phyloP scores from a whole-genome alignment of 2,888 invertebrate species.

The Drosophila ochracea region DNA sequence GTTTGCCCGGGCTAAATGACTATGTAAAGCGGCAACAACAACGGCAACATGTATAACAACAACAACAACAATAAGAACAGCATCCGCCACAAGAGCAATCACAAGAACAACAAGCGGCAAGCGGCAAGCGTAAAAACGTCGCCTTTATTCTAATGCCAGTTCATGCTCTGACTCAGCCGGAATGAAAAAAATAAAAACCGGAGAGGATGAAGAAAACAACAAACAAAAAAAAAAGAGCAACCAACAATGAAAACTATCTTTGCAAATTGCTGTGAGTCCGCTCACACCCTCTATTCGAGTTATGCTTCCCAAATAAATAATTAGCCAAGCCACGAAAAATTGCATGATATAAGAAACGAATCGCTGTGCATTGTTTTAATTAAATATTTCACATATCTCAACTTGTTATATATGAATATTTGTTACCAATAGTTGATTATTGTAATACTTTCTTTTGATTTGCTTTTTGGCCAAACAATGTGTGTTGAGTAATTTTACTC shows the following conservation, averaged over 20 bases:
- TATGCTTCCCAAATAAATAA: neutral
- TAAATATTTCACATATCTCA: neutral
- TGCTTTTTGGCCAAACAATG: neutral
- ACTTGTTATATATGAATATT: neutral
- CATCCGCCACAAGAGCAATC: slow-evolving; percentile 42
- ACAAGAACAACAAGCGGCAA: slow-evolving; percentile 39
- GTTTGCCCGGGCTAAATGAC: slow-evolving; percentile 70
- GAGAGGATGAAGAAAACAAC: slow-evolving; percentile 9
- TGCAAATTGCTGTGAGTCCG: slow-evolving; percentile 7
- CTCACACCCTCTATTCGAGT: neutral
- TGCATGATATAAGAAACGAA: neutral
- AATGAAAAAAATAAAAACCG: slow-evolving; percentile 21
- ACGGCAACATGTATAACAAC: neutral
- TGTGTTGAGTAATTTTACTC: neutral
- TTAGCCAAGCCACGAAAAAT: neutral
- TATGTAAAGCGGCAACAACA: slow-evolving; percentile 61
- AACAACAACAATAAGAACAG: slow-evolving; percentile 7
- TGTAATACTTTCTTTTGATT: too few relatives aligned
- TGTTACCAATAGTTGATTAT: neutral
- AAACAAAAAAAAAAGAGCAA: neutral
- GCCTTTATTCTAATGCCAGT: slow-evolving; percentile 77
- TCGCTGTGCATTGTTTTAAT: neutral
- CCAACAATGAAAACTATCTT: slow-evolving; percentile 21
- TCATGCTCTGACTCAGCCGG: slow-evolving; percentile 62
- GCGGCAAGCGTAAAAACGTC: slow-evolving; percentile 71